Base-by-base conservation (phyloP, 2,888 invertebrate genomes). In the Seira sanloemensis region DNA sequence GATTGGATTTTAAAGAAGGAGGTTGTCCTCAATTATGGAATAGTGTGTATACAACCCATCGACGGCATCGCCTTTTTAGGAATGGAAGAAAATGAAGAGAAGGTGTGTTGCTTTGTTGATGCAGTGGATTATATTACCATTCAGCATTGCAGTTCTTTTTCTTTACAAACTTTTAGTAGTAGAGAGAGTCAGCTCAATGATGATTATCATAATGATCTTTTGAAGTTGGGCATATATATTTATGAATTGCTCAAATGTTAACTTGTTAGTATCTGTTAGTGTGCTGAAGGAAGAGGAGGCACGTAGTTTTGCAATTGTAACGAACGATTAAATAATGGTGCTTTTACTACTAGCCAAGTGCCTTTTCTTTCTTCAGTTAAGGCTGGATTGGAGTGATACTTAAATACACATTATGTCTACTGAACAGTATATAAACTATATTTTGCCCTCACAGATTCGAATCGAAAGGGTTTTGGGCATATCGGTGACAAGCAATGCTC, bases 381-480 rank as follows among this genome's bases (percentile, higher is more conserved):
- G 65, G 7, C n/a, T n/a, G 65, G 21, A 68, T 73, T 62, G n/a
- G 46, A 21, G 37, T 37, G 37, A 37, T 9, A 37, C 7, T 37
- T 37, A 9, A 37, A 37, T 37, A 9, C 37, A 9, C 37, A 37
- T 9, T 12, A 37, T 37, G 37, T 37, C n/a, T 67, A 50, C 81
- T 37, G 24, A 76, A 27, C 26, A 73, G 12, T 77, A 79, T 68
- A 77, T 84, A 76, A 54, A 86, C 78, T 68, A 76, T 78, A 76
- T 85, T 80, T 86, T 83, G 84, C 86, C 91, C 89, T 94, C 93
- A 80, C 94, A 98, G 98, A 97, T 98, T 91, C 97, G 97, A 91
- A 94, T 98, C 92, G 98, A 98, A 93, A 94, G 95, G 90, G 97
- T 98, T 83, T 93, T 98, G 90, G 98, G 98, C 89, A 94, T 98